Conservation (phyloP, 2,113 vertebrate species). For the Erpornis zantholeuca region DNA sequence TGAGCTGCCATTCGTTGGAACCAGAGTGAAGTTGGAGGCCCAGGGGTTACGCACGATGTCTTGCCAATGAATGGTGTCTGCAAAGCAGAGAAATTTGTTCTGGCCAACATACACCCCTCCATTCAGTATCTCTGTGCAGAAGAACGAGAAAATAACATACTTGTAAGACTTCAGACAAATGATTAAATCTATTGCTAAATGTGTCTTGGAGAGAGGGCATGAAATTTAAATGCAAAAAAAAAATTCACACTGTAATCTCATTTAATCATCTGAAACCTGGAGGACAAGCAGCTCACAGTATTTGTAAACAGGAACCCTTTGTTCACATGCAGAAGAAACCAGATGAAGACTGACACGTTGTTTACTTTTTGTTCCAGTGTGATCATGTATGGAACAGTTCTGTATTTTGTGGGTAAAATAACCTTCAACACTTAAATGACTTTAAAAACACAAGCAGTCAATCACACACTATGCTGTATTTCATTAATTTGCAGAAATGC, state of each 20-base stretch:
- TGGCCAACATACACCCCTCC: conserved; percentile 95
- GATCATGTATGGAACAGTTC: not conserved
- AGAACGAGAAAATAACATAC: conserved; percentile 15
- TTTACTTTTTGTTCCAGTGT: not conserved
- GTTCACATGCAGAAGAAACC: not conserved
- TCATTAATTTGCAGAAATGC: not conserved
- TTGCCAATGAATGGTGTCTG: conserved; percentile 95
- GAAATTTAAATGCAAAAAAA: not conserved
- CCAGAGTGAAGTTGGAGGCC: conserved; percentile 90
- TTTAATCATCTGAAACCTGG: not conserved
- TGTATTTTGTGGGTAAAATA: not conserved
- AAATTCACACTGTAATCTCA: not conserved
- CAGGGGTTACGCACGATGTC: conserved; percentile 91
- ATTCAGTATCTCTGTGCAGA: conserved; percentile 88
- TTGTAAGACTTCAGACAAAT: not conserved
- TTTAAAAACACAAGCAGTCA: not conserved
- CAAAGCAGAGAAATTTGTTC: conserved; percentile 95
- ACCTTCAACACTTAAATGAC: not conserved
- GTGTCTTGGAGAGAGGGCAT: not conserved
- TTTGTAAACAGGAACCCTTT: not conserved
- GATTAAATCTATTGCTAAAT: not conserved
- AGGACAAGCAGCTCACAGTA: not conserved
- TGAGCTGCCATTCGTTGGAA: conserved; percentile 90
- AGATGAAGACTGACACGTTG: not conserved
- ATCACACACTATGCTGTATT: not conserved